phyloP scores from a whole-genome alignment of 2,888 invertebrate species.

The Cryptus viduatorius region DNA sequence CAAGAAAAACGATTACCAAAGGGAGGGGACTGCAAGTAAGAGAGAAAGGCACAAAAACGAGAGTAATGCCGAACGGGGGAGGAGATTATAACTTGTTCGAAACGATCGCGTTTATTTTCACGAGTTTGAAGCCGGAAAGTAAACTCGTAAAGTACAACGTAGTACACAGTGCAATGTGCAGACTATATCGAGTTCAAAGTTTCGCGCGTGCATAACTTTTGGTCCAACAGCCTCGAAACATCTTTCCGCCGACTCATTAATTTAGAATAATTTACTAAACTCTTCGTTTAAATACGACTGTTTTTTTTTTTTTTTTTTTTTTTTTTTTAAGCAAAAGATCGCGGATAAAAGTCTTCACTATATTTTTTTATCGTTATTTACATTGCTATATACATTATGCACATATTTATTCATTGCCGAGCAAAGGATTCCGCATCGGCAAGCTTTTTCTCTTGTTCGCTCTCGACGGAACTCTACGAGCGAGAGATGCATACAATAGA shows the following conservation, averaged over 20 bases:
- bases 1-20: slow-evolving; percentile 62
- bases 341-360: neutral
- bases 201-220: no score
- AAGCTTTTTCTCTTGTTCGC: slow-evolving; percentile 18
- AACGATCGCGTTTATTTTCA: neutral
- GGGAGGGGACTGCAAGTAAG: slow-evolving; percentile 61
- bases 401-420: slow-evolving; percentile 13
- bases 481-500: slow-evolving; percentile 16
- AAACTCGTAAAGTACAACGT: slow-evolving; percentile 24
- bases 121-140: slow-evolving; percentile 24
- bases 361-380: slow-evolving; percentile 1
- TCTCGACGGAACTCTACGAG: slow-evolving; percentile 3
- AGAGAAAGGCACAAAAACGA: slow-evolving; percentile 25
- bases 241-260: neutral
- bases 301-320: neutral
- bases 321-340: neutral
- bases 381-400: neutral
- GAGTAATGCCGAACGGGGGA: no score
- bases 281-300: neutral
- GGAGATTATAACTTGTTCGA: no score
- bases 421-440: slow-evolving; percentile 14
- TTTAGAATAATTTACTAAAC: neutral
- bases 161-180: neutral
- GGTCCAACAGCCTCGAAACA: neutral
- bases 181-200: no score